Conservation (phyloP, 2,888 invertebrate genomes). For the Lithophane ornitopus region DNA sequence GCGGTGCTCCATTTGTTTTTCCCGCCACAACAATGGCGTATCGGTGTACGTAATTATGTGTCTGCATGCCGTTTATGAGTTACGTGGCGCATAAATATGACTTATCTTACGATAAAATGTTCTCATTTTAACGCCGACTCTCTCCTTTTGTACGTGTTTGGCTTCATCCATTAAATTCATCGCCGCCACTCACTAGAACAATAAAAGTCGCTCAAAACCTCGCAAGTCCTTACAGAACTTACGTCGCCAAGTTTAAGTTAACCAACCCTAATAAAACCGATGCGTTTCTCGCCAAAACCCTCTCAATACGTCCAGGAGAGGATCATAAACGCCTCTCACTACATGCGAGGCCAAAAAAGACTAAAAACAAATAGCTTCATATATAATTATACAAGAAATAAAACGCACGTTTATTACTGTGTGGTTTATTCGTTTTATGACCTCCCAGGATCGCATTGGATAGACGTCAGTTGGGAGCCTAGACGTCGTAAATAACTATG, state of each 20-base stretch:
- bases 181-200: constrained; percentile 67
- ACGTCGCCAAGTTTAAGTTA: constrained; percentile 61
- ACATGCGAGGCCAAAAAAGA: constrained; percentile 64
- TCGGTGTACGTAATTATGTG: constrained; percentile 74
- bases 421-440: constrained; percentile 87
- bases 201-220: constrained; percentile 67
- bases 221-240: constrained; percentile 59
- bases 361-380: constrained; percentile 80
- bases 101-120: constrained; percentile 75
- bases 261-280: constrained; percentile 56
- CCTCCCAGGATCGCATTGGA: constrained; percentile 83
- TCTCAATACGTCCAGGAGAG: constrained; percentile 42
- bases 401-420: constrained; percentile 85
- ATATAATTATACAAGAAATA: constrained; percentile 87
- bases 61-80: constrained; percentile 72
- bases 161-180: constrained; percentile 70
- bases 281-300: constrained; percentile 62
- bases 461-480: constrained; percentile 87
- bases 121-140: constrained; percentile 74
- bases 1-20: constrained; percentile 68
- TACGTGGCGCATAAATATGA: constrained; percentile 72
- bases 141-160: constrained; percentile 65
- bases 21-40: constrained; percentile 77
- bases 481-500: constrained; percentile 90
- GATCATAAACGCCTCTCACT: constrained; percentile 70